phyloP scores from a whole-genome alignment of 2,797 vertebrate species.

The Dicrostonyx torquatus region DNA sequence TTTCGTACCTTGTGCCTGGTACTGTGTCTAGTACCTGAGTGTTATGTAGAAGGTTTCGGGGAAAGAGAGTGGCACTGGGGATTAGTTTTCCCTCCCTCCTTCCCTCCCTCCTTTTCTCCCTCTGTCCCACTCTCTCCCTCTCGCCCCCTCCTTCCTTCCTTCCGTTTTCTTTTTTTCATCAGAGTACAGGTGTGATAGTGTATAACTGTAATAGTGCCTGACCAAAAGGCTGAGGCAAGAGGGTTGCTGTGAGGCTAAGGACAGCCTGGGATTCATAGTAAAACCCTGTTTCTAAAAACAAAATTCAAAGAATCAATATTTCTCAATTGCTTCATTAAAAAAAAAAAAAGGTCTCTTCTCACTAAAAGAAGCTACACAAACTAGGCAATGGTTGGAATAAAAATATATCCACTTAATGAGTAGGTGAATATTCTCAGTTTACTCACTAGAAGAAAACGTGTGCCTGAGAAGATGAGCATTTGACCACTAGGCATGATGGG shows the following conservation, averaged over 20 bases:
- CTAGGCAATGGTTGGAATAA: background rate
- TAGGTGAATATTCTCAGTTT: background rate
- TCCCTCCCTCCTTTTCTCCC: no score
- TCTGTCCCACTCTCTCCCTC: no score
- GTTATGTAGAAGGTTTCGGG: background rate
- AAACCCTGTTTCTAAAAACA: background rate
- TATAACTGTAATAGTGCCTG: no score
- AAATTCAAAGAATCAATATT: background rate
- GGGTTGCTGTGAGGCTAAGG: background rate
- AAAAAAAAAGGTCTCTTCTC: background rate
- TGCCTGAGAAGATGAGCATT: background rate
- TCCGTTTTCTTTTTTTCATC: background rate
- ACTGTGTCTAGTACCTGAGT: no score
- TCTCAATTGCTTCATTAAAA: background rate
- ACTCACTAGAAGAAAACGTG: background rate
- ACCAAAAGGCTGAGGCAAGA: background rate
- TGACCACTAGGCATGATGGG: fast-evolving
- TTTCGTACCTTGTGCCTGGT: background rate
- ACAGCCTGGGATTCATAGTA: background rate
- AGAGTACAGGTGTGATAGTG: background rate
- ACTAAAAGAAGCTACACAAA: background rate
- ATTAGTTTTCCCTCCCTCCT: no score
- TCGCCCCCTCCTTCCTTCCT: background rate
- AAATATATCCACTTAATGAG: background rate
- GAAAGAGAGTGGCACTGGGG: no score